Evolutionary conservation across 53 echinoderm and acorn worm species (phyloP), one percentile per base, ranked within the genome.

Genomic region (Luidia sarsii): DNA sequence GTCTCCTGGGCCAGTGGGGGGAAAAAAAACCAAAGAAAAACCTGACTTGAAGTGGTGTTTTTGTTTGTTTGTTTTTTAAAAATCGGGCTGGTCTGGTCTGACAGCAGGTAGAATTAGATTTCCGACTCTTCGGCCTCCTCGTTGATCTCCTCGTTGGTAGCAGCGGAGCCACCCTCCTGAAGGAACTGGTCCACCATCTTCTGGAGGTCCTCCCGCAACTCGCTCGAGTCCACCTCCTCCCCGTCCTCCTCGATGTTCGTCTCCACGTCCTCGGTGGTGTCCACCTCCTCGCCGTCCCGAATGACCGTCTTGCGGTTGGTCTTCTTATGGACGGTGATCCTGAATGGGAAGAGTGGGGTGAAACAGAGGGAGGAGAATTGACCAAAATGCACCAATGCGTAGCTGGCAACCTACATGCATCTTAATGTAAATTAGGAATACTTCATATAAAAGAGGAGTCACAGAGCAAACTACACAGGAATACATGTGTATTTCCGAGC

Each of bases 171-270:
- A 3, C 86, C 91, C 31, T 99, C 99, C 2, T 53, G 49, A 21
- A 99, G 85, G 64, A 99, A 94, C 50, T 86, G 83, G 71, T 99
- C 94, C 1, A 99, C 93, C 48, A 99, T 89, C 71, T 94, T 89
- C 75, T 99, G 99, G 18, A 99, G 86, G 55, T 99, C 99, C 22
- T 94, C 99, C 43, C 99, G 65, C 14, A 99, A 82, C 36, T 94
- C 99, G 30, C 84, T 89, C 21, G 89, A 67, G 3, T 94, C 94
- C 33, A 99, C 77, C 30, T 91, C 75, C 41, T 75, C 50, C 11
- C 99, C 99, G 39, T 99, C 99, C 79, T 99, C 94, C 24, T 94
- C 94, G 41, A 99, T 87, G 81, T 99, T 94, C 35, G 99, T 99
- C 41, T 94, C 68, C 14, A 90, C 84, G 53, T 90, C 88, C 29